Base-by-base conservation (phyloP, 2,797 vertebrate species). In the Megalops cyprinoides region DNA sequence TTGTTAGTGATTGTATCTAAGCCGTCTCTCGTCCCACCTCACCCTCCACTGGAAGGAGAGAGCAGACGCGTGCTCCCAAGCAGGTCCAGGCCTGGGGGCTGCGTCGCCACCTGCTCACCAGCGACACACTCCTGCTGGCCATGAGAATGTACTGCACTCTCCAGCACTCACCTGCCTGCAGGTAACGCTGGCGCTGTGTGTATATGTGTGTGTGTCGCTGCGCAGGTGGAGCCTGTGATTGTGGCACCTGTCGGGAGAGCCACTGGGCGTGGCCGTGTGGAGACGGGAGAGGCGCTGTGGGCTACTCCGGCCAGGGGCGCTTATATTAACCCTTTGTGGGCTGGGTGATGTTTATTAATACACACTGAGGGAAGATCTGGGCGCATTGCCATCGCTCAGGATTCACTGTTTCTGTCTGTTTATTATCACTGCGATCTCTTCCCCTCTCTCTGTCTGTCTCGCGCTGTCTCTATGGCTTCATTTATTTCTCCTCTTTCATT, bases 1-100 rank as follows among this genome's bases (percentile, higher is more conserved):
- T 98, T 97, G 91, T 93, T 95, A 96, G 95, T 99, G 98, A 99
- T 99, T 99, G 98, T 99, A 95, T 92, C 90, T 94, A 94, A 95
- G 90, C 96, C 85, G 80, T 92, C 93, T 94, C 93, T 92, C 88
- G 85, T 92, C 88, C 88, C 86, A 69, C 87, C 91, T 93, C 93
- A 89, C 90, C 87, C 92, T 89, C 48, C 75, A 37, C 71, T 46
- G 69, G 8, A 37, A 65, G n/a, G 44, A 53, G 58, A 78, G 77
- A 74, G 74, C 34, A 31, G 8, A 55, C 20, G 9, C 49, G n/a
- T 46, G 74, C 20, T 31, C 18, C 74, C 18, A 37, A 10, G 65
- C 37, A 69, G 15, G 37, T 62, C 7, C 62, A 28, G 7, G 31
- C 58, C 58, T 2, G n/a, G 10, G n/a, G n/a, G n/a, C 58, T 14